Evolutionary conservation across 1,140 invertebrate species (phyloP), one percentile per base, ranked within the genome.

Genomic region (Trichonephila inaurata): DNA sequence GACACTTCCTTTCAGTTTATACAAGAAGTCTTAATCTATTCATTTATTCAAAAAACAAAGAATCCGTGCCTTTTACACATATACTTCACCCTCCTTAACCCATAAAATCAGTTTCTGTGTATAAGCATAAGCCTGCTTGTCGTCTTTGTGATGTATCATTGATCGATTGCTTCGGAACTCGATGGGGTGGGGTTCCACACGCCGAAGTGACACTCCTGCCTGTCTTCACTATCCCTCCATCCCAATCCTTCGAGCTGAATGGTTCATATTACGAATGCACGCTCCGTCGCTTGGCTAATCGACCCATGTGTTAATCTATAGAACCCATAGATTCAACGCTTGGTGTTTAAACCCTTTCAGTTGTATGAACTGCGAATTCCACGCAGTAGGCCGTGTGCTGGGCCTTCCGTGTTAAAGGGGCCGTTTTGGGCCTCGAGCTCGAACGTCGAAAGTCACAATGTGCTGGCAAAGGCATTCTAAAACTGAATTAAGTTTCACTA

Each of bases 261-360:
- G 61, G 33, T 64, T 64, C 86, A 60, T 58, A 88, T 88, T 88
- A 88, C 62, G 62, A 88, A 88, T 88, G 86, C 86, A 21, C 62
- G 86, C 24, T 88, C 62, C 14, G 21, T 24, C 61, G 86, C 60
- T 44, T 66, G 12, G 61, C 21, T 66, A 88, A 88, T 88, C 86
- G 60, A 88, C 19, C 62, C 86, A 40, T 88, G 86, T 33, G 24
- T 6, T 88, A 88, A 88, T 88, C 60, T 51, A 66, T 44, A 88
- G 86, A 88, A 88, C 83, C 51, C 83, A 61, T 85, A 85, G 44
- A 85, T 85, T 60, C 83, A 28, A 61, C 44, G 83, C 83, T 61
- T 14, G 82, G 58, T 60, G 86, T 88, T 88, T 88, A 62, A 64
- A 64, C 60, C 86, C n/a, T 69, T 69, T 69, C 28, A 88, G 62